Conservation (phyloP, 23 tunicate genomes). For the Trididemnum miniatum region DNA sequence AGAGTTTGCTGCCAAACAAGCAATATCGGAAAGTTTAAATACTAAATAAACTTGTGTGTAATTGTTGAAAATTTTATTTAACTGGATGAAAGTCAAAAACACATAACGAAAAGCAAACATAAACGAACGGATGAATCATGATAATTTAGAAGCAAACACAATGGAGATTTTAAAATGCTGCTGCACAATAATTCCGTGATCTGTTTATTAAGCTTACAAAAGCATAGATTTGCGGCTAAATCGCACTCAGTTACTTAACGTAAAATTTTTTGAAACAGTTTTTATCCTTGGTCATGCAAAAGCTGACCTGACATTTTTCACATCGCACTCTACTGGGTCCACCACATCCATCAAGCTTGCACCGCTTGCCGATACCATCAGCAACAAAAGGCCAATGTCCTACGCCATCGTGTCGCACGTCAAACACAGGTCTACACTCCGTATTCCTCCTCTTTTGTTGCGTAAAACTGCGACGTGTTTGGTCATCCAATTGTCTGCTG, state of each 20-base stretch:
- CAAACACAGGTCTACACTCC: not conserved
- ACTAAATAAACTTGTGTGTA: too few relatives aligned
- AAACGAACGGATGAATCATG: too few relatives aligned
- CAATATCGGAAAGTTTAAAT: not conserved
- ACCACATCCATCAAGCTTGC: not conserved
- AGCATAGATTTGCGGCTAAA: too few relatives aligned
- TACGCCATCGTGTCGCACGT: not conserved
- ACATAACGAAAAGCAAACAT: too few relatives aligned
- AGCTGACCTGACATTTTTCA: constrained; percentile 13
- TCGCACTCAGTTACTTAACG: not conserved
- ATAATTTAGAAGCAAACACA: too few relatives aligned
- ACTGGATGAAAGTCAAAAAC: too few relatives aligned
- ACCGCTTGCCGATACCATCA: not conserved
- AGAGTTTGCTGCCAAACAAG: not conserved
- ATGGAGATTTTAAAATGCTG: not conserved
- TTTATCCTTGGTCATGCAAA: not conserved
- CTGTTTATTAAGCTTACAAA: too few relatives aligned
- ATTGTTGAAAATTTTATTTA: too few relatives aligned
- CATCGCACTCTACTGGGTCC: not conserved
- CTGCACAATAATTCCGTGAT: too few relatives aligned
- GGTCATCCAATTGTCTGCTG: not conserved
- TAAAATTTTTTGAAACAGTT: constrained; percentile 9
- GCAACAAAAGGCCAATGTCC: not conserved
- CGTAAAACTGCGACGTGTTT: not conserved
- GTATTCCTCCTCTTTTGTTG: not conserved